Evolutionary conservation across 92 coral and sea anemone species (phyloP).

Genomic region (Chrysogorgia sp.): DNA sequence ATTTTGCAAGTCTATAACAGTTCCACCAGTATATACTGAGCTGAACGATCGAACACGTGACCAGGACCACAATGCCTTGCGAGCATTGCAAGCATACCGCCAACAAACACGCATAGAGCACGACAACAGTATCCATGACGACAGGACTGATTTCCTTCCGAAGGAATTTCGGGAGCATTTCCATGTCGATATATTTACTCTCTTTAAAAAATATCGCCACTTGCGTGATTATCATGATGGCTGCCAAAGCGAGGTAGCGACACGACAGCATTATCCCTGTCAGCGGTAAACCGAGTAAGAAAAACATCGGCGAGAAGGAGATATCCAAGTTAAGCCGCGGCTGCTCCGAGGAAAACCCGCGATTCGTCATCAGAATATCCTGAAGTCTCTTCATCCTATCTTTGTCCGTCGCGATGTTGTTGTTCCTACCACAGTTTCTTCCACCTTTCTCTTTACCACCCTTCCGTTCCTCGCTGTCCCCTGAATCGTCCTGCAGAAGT

Average conservation of each 20-base stretch:
- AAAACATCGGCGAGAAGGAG: conserved; percentile 35
- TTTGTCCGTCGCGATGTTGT: background rate
- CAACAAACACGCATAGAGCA: conserved; percentile 12
- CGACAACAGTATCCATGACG: conserved; percentile 12
- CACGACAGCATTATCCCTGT: conserved; percentile 31
- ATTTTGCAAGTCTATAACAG: conserved; percentile 19
- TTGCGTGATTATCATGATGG: background rate
- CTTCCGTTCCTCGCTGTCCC: conserved; percentile 1
- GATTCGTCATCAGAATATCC: conserved; percentile 1
- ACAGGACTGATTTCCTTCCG: conserved; percentile 16
- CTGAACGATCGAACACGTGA: conserved; percentile 38
- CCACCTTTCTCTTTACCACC: background rate
- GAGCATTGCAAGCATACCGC: conserved; percentile 26
- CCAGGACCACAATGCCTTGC: conserved; percentile 35
- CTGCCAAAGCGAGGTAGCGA: conserved; percentile 15
- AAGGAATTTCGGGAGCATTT: background rate
- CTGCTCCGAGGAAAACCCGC: too few species aligned
- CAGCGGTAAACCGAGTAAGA: conserved; percentile 32
- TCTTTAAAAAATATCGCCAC: background rate
- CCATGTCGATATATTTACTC: background rate
- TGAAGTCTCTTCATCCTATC: conserved; percentile 1
- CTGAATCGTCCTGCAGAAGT: conserved; percentile 46
- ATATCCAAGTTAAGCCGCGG: background rate
- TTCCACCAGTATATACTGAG: conserved; percentile 33
- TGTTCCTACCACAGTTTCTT: background rate